Conservation (phyloP, 2,113 vertebrate genomes). For the Corythornis cristatus region DNA sequence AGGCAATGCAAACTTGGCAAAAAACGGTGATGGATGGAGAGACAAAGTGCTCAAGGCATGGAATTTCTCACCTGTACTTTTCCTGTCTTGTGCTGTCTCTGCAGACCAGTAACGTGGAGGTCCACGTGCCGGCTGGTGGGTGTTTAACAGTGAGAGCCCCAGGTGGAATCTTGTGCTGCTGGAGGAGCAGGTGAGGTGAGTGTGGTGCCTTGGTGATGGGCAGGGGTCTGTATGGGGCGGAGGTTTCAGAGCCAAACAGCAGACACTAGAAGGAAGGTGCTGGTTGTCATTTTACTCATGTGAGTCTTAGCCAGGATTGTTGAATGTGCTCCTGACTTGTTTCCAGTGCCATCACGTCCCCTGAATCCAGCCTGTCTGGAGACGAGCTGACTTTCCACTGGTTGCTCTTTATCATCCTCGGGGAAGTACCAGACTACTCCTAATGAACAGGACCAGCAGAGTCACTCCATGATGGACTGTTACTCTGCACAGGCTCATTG, state of each 20-base stretch:
- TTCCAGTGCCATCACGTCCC: rapidly evolving
- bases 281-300: rapidly evolving
- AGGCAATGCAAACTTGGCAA: background rate
- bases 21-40: background rate
- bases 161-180: background rate
- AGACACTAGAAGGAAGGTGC: background rate
- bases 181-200: background rate
- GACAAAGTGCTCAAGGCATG: rapidly evolving
- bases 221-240: background rate
- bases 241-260: rapidly evolving
- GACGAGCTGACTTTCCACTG: rapidly evolving
- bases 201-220: background rate
- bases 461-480: background rate
- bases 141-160: rapidly evolving
- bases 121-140: rapidly evolving
- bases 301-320: background rate
- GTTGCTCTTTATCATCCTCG: rapidly evolving
- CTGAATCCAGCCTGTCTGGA: rapidly evolving
- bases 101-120: rapidly evolving
- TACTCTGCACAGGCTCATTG: background rate
- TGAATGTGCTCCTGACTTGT: rapidly evolving
- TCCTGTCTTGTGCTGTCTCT: rapidly evolving
- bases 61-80: background rate
- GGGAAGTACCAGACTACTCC: background rate
- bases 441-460: background rate